Conservation (phyloP, 2,888 invertebrate species). For the Tinea trinotella region DNA sequence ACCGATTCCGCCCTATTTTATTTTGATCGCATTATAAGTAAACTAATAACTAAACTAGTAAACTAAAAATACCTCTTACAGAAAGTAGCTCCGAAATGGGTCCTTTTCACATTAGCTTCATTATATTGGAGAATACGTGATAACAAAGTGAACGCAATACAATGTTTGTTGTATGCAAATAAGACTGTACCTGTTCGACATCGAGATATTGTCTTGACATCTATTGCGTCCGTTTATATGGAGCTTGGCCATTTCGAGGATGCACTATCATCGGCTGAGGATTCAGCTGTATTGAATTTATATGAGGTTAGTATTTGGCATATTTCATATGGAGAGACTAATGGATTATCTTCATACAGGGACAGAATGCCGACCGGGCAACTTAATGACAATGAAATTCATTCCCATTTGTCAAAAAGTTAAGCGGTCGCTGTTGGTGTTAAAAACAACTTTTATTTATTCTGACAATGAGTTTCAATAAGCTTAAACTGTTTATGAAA, state of each 20-base stretch:
- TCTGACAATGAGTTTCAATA: too few species aligned
- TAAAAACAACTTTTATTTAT: too few species aligned
- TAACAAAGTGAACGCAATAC: conserved; percentile 77
- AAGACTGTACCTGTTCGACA: conserved; percentile 70
- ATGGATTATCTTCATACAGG: too few species aligned
- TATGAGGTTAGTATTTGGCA: conserved; percentile 75
- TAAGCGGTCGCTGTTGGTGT: too few species aligned
- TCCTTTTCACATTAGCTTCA: conserved; percentile 80
- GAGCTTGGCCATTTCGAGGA: conserved; percentile 77
- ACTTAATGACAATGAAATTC: too few species aligned
- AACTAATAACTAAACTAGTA: too few species aligned
- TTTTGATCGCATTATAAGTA: neutral
- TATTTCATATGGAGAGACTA: too few species aligned
- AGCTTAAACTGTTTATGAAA: too few species aligned
- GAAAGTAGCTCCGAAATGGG: conserved; percentile 82
- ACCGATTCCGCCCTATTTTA: too few species aligned
- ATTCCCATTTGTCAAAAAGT: too few species aligned
- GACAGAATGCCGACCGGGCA: too few species aligned
- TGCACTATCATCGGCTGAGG: conserved; percentile 72
- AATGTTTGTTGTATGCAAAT: conserved; percentile 78
- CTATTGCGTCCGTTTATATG: conserved; percentile 78
- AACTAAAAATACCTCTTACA: conserved; percentile 42
- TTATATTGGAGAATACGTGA: conserved; percentile 84
- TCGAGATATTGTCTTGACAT: conserved; percentile 78
- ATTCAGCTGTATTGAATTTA: conserved; percentile 74